Evolutionary conservation across 1,140 invertebrate species (phyloP).

Genomic region (Danaus melanippus): DNA sequence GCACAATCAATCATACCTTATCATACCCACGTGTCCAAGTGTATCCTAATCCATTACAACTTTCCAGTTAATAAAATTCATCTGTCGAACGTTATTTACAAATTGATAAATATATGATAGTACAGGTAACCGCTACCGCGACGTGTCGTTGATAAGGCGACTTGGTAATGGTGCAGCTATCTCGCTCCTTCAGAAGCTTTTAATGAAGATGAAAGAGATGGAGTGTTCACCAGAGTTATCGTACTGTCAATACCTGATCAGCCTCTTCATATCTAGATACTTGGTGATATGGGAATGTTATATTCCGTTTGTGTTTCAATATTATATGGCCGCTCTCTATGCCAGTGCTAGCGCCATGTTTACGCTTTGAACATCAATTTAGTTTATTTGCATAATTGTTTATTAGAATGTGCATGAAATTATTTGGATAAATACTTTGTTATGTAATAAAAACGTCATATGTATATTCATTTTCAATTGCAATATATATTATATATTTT

Average conservation of each 20-base stretch:
- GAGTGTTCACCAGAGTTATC: slow-evolving; percentile 6
- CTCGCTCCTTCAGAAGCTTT: slow-evolving; percentile 2
- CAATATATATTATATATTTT: too few species aligned
- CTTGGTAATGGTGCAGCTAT: slow-evolving; percentile 19
- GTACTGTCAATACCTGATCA: slow-evolving; percentile 11
- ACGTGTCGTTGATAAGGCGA: slow-evolving; percentile 22
- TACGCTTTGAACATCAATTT: too few species aligned
- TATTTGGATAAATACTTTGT: too few species aligned
- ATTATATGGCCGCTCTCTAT: too few species aligned
- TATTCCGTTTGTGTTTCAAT: too few species aligned
- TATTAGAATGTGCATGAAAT: too few species aligned
- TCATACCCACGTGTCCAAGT: slow-evolving; percentile 34
- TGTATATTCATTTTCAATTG: too few species aligned
- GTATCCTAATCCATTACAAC: slow-evolving; percentile 48
- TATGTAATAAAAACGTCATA: too few species aligned
- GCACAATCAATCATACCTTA: slow-evolving; percentile 40
- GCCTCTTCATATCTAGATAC: neutral
- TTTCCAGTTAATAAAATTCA: slow-evolving; percentile 50
- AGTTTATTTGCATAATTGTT: too few species aligned
- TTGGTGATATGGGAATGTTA: too few species aligned
- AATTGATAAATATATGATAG: slow-evolving; percentile 48
- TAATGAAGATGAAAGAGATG: slow-evolving; percentile 5
- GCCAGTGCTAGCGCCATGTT: too few species aligned
- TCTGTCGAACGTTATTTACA: slow-evolving; percentile 46
- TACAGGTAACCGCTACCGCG: slow-evolving; percentile 34